phyloP scores from a whole-genome alignment of 2,113 vertebrate genomes.

The Corydoras sp. region DNA sequence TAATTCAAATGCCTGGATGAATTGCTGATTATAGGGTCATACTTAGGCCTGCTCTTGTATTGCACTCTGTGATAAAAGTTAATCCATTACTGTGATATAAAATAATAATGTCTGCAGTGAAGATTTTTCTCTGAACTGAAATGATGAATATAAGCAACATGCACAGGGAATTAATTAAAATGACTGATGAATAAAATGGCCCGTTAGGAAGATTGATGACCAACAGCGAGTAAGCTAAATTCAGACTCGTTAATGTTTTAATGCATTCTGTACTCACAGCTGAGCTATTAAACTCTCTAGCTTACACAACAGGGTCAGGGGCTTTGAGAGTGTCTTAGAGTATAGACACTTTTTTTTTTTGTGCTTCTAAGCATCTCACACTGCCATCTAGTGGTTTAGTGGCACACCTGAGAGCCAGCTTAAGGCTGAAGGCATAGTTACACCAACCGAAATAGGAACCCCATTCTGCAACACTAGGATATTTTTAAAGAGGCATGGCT shows the following conservation, averaged over 20 bases:
- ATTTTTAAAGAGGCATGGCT: background rate
- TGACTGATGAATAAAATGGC: constrained; percentile 10
- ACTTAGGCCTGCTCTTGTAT: too few species aligned
- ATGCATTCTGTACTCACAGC: constrained; percentile 9
- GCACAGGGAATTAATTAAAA: constrained; percentile 11
- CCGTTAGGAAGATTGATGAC: constrained; percentile 1
- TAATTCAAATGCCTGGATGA: too few species aligned
- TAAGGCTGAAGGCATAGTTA: background rate
- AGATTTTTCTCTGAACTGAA: background rate
- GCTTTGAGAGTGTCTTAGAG: background rate
- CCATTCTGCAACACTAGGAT: background rate
- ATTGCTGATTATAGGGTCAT: too few species aligned
- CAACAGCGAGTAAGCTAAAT: background rate
- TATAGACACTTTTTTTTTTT: background rate
- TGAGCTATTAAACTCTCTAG: constrained; percentile 15
- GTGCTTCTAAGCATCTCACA: constrained; percentile 28
- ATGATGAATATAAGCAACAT: background rate
- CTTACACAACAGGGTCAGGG: constrained; percentile 4
- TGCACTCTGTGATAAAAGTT: background rate
- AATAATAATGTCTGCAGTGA: background rate
- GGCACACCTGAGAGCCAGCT: background rate
- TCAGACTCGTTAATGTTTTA: constrained; percentile 22
- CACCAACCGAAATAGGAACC: background rate
- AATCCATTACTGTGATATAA: background rate
- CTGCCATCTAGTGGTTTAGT: constrained; percentile 45